Evolutionary conservation across 2,888 invertebrate genomes (phyloP), one percentile per base, ranked within the genome.

Genomic region (Pelosia muscerda): DNA sequence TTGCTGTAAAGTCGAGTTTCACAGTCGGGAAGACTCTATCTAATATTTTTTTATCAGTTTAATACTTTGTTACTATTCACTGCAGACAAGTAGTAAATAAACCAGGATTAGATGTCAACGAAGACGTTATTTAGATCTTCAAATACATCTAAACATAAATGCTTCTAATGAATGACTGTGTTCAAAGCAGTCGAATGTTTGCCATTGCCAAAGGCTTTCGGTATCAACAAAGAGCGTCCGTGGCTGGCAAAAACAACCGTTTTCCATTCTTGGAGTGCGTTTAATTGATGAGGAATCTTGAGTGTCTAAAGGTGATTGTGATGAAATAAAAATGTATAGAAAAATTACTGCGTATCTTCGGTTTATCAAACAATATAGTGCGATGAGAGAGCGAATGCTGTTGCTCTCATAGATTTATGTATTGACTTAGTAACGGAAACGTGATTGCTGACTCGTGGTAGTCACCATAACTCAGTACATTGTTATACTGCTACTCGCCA

Each of bases 201-300:
- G 86, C 81, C 87, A 87, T 90, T 79, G 85, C 79, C 86, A 77
- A 86, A 88, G 87, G 87, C 83, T 82, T 88, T 89, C 92, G 91
- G 91, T 86, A 80, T 75, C 75, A 82, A 89, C 91, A 92, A 92
- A 93, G 92, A 86, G 84, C 79, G 84, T 82, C 82, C 72, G 77
- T 77, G 79, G 72, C 79, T 75, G 72, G 81, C 89, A 92, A 92
- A 93, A 93, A 93, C 87, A 81, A 87, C 82, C 78, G 84, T 82
- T 82, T 80, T 77, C 86, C 86, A 81, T 88, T 88, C 88, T 85
- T 79, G 83, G 85, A 86, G 85, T 86, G 86, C 85, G 82, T 88
- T 91, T 92, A 90, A 93, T 92, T 92, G 90, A 89, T 86, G 74
- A 57, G 76, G 77, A 76, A 75, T 78, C 74, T 81, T 63, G 63